Evolutionary conservation across 2,113 vertebrate genomes (phyloP).

Genomic region (Scatophagus argus): DNA sequence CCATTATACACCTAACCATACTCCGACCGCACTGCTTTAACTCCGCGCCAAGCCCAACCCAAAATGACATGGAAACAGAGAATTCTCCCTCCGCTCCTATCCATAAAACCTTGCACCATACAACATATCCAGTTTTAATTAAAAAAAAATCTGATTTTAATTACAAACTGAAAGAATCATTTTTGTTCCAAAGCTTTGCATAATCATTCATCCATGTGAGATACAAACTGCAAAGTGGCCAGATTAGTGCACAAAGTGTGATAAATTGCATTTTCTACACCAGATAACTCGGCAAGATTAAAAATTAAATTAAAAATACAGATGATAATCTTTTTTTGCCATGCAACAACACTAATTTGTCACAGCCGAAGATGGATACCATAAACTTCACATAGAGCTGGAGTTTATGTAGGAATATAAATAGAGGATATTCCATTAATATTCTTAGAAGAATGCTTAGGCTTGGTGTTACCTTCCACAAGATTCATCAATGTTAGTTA

Average conservation of each 20-base stretch:
- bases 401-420: slow-evolving; percentile 68
- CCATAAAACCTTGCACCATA: slow-evolving; percentile 35
- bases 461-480: slow-evolving; percentile 61
- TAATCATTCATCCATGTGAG: neutral
- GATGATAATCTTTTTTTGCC: slow-evolving; percentile 31
- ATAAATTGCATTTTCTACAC: slow-evolving; percentile 23
- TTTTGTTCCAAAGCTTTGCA: neutral
- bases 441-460: slow-evolving; percentile 68
- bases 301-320: slow-evolving; percentile 43
- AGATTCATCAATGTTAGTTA: slow-evolving; percentile 80
- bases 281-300: slow-evolving; percentile 24
- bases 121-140: slow-evolving; percentile 7
- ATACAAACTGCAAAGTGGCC: slow-evolving; percentile 27
- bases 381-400: slow-evolving; percentile 58
- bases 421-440: slow-evolving; percentile 64
- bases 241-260: slow-evolving; percentile 10
- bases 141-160: slow-evolving; percentile 10
- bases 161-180: neutral
- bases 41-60: slow-evolving; percentile 26
- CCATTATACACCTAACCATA: slow-evolving; percentile 47
- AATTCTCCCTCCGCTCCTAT: neutral
- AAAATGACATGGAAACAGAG: slow-evolving; percentile 33
- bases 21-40: slow-evolving; percentile 36
- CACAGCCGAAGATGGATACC: slow-evolving; percentile 61
- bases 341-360: slow-evolving; percentile 56